Conservation (phyloP, 2,113 vertebrate genomes). For the Ptilorrhoa leucosticta region DNA sequence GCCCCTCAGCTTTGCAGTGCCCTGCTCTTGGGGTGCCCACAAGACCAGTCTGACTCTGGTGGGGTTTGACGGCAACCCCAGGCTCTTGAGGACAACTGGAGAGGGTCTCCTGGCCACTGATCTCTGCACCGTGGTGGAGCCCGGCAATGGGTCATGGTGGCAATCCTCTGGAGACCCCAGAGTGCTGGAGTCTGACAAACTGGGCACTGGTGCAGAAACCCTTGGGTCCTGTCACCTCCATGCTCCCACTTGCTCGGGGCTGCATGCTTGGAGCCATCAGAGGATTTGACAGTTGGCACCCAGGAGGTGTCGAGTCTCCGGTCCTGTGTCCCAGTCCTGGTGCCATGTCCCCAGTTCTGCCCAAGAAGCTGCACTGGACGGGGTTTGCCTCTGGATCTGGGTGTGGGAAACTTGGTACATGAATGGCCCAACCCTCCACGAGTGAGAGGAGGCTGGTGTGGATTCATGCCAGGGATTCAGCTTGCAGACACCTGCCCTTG, state of each 20-base stretch:
- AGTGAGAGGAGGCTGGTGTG: neutral
- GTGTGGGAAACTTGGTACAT: neutral
- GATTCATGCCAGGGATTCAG: accelerated
- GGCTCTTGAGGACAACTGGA: neutral
- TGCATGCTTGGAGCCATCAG: neutral
- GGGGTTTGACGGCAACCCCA: neutral
- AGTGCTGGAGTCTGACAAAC: neutral
- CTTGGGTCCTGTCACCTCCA: neutral
- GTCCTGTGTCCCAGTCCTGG: neutral
- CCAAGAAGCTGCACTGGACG: neutral
- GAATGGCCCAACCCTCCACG: accelerated
- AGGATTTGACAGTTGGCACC: neutral
- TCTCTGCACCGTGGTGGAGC: neutral
- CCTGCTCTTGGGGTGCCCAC: neutral
- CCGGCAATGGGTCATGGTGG: neutral
- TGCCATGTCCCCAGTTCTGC: neutral
- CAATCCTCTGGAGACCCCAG: neutral
- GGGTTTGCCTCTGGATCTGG: neutral
- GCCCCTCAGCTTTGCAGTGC: neutral
- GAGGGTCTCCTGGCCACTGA: neutral
- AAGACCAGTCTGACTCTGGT: neutral
- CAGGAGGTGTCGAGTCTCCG: accelerated
- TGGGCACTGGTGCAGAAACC: neutral
- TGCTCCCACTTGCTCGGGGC: neutral
- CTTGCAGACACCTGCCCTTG: neutral